These are phyloP conservation scores for Pammene aurita DNA, from an alignment of 2,888 invertebrate genomes.

Conservation along the genomic window DNA sequence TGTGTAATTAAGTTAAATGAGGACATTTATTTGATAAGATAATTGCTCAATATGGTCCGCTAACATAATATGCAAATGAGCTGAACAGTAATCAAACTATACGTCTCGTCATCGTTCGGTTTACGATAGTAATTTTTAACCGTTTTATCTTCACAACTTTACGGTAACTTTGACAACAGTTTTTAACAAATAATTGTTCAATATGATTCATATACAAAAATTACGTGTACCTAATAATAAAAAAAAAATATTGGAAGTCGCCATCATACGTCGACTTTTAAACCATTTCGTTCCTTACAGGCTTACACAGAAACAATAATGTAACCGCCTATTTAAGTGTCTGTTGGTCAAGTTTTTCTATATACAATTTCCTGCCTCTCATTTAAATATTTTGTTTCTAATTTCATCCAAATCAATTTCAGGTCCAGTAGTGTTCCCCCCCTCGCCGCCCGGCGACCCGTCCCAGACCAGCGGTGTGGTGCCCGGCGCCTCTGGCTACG, in stretches of 20 bases:
- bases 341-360: too few species aligned
- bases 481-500: conserved; percentile 92
- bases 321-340: too few species aligned
- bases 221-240: too few species aligned
- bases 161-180: too few species aligned
- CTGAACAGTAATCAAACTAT: background rate
- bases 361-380: too few species aligned
- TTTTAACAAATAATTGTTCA: too few species aligned
- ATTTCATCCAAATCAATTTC: conserved; percentile 52
- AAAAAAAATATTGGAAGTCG: too few species aligned
- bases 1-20: conserved; percentile 22
- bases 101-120: background rate
- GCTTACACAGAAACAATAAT: too few species aligned
- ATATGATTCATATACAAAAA: too few species aligned
- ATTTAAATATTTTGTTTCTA: background rate
- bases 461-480: conserved; percentile 91
- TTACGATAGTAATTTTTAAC: background rate
- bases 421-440: conserved; percentile 93
- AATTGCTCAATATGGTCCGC: conserved; percentile 16
- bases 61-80: conserved; percentile 13
- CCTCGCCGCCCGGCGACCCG: conserved; percentile 86
- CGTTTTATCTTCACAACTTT: too few species aligned
- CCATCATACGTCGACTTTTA: too few species aligned
- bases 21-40: conserved; percentile 24
- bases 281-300: too few species aligned